Percentiles rank a stretch among this genome's conserved stretches.
These are phyloP conservation scores for Oasisia sp. DNA, from an alignment of 2,888 invertebrate species.

Conservation along the genomic window DNA sequence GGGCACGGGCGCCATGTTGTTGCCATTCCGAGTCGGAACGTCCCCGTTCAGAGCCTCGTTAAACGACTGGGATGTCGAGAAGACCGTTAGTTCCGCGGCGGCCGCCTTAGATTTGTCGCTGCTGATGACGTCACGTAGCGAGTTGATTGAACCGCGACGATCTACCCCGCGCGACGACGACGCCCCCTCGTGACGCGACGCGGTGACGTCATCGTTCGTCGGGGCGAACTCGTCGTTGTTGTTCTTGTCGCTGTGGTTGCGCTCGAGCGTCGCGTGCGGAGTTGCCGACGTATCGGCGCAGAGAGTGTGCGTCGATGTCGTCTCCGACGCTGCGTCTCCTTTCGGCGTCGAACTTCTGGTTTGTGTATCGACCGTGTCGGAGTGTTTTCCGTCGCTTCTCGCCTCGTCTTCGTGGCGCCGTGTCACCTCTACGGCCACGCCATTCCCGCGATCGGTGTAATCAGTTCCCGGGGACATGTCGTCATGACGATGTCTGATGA, in stretches of 20 bases:
- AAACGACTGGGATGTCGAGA: not conserved
- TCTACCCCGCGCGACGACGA: not conserved
- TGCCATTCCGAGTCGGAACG: not conserved
- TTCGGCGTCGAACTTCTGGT: not conserved
- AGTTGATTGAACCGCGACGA: not conserved
- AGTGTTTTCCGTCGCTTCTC: not conserved
- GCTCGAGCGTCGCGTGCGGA: not conserved
- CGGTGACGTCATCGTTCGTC: not conserved
- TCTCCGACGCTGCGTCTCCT: slow-evolving; percentile 6
- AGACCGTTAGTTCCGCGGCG: not conserved
- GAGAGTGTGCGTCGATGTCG: not conserved
- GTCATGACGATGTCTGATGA: not conserved
- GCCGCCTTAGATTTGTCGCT: not conserved
- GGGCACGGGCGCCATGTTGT: not conserved
- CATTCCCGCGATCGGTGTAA: not conserved
- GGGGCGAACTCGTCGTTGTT: not conserved
- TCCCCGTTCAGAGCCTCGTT: not conserved
- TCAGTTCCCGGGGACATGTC: not conserved
- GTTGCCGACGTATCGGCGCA: not conserved
- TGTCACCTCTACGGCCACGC: not conserved
- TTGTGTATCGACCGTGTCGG: not conserved
- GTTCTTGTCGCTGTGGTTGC: not conserved
- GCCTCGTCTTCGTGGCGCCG: not conserved
- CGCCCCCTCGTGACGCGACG: not conserved
- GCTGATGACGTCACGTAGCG: not conserved